Evolutionary conservation across 1,140 invertebrate species (phyloP).

Genomic region (Sweltsa coloradensis): DNA sequence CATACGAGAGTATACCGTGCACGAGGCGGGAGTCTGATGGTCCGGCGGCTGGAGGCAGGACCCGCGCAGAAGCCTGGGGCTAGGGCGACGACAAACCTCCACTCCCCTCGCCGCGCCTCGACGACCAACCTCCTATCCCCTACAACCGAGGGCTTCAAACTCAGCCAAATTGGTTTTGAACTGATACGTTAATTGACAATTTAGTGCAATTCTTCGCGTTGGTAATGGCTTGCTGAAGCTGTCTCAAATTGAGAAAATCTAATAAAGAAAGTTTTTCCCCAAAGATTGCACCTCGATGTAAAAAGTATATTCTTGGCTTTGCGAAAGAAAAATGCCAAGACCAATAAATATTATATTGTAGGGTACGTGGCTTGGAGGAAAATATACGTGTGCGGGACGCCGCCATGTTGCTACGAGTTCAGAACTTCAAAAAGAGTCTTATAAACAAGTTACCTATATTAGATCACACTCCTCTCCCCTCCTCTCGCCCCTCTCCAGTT

Average conservation of each 20-base stretch:
- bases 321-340: constrained; percentile 4
- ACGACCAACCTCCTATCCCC: constrained; percentile 1
- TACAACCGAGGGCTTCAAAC: constrained; percentile 12
- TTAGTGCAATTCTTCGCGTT: constrained; percentile 13
- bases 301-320: constrained; percentile 4
- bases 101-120: neutral
- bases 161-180: constrained; percentile 18
- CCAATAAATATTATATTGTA: constrained; percentile 4
- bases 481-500: constrained; percentile 4
- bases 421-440: constrained; percentile 8
- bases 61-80: too few species aligned
- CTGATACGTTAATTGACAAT: constrained; percentile 14
- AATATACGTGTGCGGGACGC: too few species aligned
- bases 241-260: constrained; percentile 18
- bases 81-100: too few species aligned
- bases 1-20: too few species aligned
- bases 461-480: constrained; percentile 13
- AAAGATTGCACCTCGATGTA: constrained; percentile 10
- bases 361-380: too few species aligned
- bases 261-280: constrained; percentile 15
- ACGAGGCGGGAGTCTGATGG: too few species aligned
- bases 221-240: constrained; percentile 14
- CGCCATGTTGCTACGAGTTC: too few species aligned
- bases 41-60: too few species aligned
- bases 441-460: constrained; percentile 15